Evolutionary conservation across 2,888 invertebrate species (phyloP), one percentile per base, ranked within the genome.

Genomic region (Drosophila demipolita): DNA sequence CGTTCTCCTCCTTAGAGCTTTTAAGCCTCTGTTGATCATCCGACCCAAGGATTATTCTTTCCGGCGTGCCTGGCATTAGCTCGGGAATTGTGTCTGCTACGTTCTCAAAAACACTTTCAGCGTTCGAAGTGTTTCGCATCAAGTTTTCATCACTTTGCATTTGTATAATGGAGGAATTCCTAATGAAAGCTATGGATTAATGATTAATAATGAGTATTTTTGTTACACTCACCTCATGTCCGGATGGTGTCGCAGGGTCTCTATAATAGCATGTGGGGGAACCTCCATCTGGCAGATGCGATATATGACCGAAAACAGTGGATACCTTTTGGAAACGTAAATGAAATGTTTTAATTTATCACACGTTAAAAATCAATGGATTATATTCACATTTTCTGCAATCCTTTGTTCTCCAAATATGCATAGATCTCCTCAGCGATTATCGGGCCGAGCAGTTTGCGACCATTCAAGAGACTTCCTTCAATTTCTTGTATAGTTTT

Each of bases 381-480:
- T 3, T 2, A 32, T 42, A 38, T 77, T 95, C 92, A 97, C 97
- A 95, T 96, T 69, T 96, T 95, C 92, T 97, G 97, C 96, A 97
- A 96, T 66, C 95, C 94, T 92, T 96, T 97, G 76, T 95, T 94
- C 90, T 96, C 96, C 69, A 99, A 94, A 97, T 99, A 98, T 82
- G 95, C 95, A 93, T 98, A 97, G 12, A 99, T 98, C 93, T 99
- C 99, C 89, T 96, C 97, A 2, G 99, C 99, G 5, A 99, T 98
- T 90, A 97, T 96, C 0, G 99, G 99, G 1, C 99, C 99, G 92
- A 99, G 99, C 49, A 99, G 94, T 90, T 98, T 98, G 93, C 99
- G 99, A 4, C 99, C 99, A 92, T 99, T 98, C 33, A 99, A 93
- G 96, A 99, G 95, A 93, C 98, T 98, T 66, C 95, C 95, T 93